Evolutionary conservation across 2,797 vertebrate genomes (phyloP).

Genomic region (Xiphorhynchus erythropygius): DNA sequence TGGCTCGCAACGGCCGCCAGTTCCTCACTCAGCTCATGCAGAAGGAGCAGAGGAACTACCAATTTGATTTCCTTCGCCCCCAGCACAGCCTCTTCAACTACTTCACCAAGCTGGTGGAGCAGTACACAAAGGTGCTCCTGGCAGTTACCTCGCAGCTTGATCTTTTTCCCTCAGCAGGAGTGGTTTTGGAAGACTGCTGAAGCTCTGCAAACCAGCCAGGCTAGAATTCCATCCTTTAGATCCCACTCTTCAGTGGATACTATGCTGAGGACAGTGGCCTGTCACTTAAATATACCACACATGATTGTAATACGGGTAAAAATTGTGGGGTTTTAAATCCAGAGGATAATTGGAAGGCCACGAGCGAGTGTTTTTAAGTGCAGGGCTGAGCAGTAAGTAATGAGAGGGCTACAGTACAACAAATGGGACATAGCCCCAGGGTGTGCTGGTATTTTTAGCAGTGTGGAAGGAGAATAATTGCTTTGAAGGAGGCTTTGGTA

Average conservation of each 20-base stretch:
- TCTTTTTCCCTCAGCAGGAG: background rate
- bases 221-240: background rate
- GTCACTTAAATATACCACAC: too few species aligned
- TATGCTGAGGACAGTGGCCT: background rate
- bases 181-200: background rate
- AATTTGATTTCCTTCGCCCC: slow-evolving; percentile 96
- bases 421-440: background rate
- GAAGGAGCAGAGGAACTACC: slow-evolving; percentile 98
- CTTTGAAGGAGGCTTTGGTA: background rate
- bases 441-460: background rate
- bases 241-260: rapidly evolving
- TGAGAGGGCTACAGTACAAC: background rate
- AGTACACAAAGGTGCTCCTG: slow-evolving; percentile 92
- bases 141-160: too few species aligned
- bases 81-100: slow-evolving; percentile 99
- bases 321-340: background rate
- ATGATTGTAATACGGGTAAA: background rate
- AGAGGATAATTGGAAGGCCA: background rate
- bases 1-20: slow-evolving; percentile 95
- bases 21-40: slow-evolving; percentile 99
- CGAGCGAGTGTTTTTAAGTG: background rate
- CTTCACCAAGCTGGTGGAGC: slow-evolving; percentile 98
- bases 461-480: background rate
- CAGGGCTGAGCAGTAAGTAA: background rate
- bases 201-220: background rate